Conservation (phyloP, 1,140 invertebrate genomes). For the Drosophila nebulosa region DNA sequence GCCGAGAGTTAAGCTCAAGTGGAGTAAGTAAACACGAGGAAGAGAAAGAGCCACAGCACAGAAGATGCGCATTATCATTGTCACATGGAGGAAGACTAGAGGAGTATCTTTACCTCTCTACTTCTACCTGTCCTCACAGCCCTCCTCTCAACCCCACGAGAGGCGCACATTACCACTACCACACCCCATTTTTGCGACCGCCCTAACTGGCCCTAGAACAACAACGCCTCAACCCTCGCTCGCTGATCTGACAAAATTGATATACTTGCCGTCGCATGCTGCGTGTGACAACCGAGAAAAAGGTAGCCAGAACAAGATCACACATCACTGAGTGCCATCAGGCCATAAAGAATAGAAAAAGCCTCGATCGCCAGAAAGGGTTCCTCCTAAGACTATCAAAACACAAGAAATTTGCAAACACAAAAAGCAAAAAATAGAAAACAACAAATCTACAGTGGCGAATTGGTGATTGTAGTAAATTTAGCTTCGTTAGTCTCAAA, state of each 20-base stretch:
- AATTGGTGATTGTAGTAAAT: neutral
- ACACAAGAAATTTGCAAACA: neutral
- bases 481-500: no score
- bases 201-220: slow-evolving; percentile 6
- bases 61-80: slow-evolving; percentile 49
- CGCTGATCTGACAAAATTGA: slow-evolving; percentile 42
- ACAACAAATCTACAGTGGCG: neutral
- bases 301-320: neutral
- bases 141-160: neutral
- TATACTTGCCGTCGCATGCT: slow-evolving; percentile 53
- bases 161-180: slow-evolving; percentile 3
- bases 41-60: neutral
- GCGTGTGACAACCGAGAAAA: slow-evolving; percentile 21
- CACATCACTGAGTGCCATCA: neutral
- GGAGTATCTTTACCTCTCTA: slow-evolving; percentile 10
- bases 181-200: neutral
- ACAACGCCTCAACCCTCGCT: slow-evolving; percentile 14
- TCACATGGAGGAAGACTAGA: slow-evolving; percentile 36
- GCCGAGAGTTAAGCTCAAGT: slow-evolving; percentile 66
- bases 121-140: neutral
- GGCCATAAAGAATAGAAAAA: neutral
- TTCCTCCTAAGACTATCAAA: neutral
- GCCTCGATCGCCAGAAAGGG: neutral
- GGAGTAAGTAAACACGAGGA: slow-evolving; percentile 71
- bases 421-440: neutral